phyloP scores from a whole-genome alignment of 2,797 vertebrate species.

The Sebastolobus altivelis region DNA sequence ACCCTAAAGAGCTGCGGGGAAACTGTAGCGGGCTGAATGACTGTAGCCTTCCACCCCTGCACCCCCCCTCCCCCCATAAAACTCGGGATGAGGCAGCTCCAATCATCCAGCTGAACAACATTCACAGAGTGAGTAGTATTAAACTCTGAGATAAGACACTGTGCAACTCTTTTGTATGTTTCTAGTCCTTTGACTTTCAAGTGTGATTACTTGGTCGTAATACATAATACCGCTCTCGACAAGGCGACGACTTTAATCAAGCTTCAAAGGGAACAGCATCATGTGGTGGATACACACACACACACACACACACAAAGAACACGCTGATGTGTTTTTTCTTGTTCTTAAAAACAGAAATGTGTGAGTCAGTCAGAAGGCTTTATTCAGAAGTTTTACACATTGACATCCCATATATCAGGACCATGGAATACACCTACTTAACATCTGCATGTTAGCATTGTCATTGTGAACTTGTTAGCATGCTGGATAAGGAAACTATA shows the following conservation, averaged over 20 bases:
- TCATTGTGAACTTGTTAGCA: not conserved
- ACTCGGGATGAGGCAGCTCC: constrained; percentile 43
- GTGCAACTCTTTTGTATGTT: constrained; percentile 43
- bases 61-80: constrained; percentile 11
- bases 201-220: constrained; percentile 58
- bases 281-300: constrained; percentile 9
- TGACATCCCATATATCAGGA: not conserved
- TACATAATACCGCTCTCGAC: constrained; percentile 50
- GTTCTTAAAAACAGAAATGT: constrained; percentile 14
- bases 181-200: constrained; percentile 62
- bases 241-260: constrained; percentile 56
- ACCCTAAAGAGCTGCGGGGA: constrained; percentile 47
- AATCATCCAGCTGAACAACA: constrained; percentile 41
- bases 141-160: constrained; percentile 44
- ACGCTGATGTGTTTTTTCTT: constrained; percentile 9
- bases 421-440: not conserved
- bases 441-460: not conserved
- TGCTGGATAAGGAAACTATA: too few relatives aligned
- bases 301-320: not conserved
- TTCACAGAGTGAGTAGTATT: constrained; percentile 41
- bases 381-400: not conserved
- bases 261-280: constrained; percentile 59
- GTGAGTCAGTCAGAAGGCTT: constrained; percentile 12
- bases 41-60: constrained; percentile 15
- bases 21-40: constrained; percentile 48